These are phyloP conservation scores for Ophioninae sp. DNA, from an alignment of 2,888 invertebrate species.

Conservation along the genomic window DNA sequence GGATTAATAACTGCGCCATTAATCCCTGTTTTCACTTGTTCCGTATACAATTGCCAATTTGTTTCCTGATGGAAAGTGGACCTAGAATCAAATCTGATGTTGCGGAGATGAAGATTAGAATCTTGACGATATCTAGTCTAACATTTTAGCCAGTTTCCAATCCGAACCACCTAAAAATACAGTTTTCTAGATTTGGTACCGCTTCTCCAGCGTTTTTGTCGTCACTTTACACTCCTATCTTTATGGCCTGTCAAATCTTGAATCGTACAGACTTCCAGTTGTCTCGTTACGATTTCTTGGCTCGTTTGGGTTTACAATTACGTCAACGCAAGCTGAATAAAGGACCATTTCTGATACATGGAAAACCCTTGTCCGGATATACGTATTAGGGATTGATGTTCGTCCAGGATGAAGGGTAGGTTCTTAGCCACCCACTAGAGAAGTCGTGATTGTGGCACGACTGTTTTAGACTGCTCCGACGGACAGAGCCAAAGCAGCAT, in stretches of 20 bases:
- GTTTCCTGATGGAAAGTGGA: too few species aligned
- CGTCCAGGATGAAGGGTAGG: conserved; percentile 68
- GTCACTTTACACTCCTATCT: too few species aligned
- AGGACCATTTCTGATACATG: conserved; percentile 44
- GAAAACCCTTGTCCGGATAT: conserved; percentile 41
- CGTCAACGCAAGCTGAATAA: conserved; percentile 51
- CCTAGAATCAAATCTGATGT: too few species aligned
- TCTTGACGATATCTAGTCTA: too few species aligned
- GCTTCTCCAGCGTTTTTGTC: too few species aligned
- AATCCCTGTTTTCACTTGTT: conserved; percentile 33
- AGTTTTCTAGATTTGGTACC: too few species aligned
- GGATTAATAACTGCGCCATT: conserved; percentile 73
- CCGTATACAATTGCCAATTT: too few species aligned
- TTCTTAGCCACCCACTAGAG: conserved; percentile 76
- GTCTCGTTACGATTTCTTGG: conserved; percentile 35
- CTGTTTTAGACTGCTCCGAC: conserved; percentile 66
- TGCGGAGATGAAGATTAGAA: too few species aligned
- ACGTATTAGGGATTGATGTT: conserved; percentile 64
- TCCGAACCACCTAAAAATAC: too few species aligned
- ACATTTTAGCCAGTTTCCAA: too few species aligned
- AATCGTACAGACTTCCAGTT: conserved; percentile 45
- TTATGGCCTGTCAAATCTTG: too few species aligned
- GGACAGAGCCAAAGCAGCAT: conserved; percentile 72
- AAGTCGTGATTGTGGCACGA: conserved; percentile 70
- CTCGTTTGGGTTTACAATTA: not conserved